Conservation (phyloP, 1,140 invertebrate genomes). For the Proales similis region DNA sequence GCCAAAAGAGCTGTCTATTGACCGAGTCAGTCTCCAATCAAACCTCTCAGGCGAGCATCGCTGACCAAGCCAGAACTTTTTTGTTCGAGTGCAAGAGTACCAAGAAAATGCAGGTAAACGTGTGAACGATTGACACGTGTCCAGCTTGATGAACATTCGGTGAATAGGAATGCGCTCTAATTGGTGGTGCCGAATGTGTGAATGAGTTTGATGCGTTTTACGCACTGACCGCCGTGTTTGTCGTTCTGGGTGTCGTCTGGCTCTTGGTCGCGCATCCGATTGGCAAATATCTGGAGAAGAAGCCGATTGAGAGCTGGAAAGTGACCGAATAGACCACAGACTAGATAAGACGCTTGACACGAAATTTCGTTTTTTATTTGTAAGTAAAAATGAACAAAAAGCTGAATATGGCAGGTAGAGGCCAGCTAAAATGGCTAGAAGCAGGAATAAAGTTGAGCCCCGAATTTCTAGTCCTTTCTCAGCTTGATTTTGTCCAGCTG, state of each 20-base stretch:
- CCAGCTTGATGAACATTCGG: background rate
- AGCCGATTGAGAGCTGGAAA: conserved; percentile 12
- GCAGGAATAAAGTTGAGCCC: too few species aligned
- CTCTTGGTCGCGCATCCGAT: background rate
- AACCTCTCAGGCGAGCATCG: background rate
- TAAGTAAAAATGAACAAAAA: too few species aligned
- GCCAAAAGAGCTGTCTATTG: conserved; percentile 10
- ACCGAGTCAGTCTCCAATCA: background rate
- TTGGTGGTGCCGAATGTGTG: background rate
- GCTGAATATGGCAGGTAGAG: too few species aligned
- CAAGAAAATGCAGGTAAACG: too few species aligned
- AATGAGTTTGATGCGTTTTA: conserved; percentile 14
- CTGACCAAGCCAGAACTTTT: too few species aligned
- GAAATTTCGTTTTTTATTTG: too few species aligned
- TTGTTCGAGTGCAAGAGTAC: too few species aligned
- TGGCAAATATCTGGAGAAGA: background rate
- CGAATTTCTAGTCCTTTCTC: background rate
- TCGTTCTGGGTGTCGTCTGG: conserved; percentile 21
- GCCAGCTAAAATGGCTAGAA: too few species aligned
- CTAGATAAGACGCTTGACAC: too few species aligned
- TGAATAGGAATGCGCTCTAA: background rate
- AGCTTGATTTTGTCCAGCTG: conserved; percentile 35
- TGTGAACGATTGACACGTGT: background rate
- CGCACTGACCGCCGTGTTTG: conserved; percentile 1
- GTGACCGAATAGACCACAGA: too few species aligned